Conservation (phyloP, 2,797 vertebrate genomes). For the Alfaro cultratus region DNA sequence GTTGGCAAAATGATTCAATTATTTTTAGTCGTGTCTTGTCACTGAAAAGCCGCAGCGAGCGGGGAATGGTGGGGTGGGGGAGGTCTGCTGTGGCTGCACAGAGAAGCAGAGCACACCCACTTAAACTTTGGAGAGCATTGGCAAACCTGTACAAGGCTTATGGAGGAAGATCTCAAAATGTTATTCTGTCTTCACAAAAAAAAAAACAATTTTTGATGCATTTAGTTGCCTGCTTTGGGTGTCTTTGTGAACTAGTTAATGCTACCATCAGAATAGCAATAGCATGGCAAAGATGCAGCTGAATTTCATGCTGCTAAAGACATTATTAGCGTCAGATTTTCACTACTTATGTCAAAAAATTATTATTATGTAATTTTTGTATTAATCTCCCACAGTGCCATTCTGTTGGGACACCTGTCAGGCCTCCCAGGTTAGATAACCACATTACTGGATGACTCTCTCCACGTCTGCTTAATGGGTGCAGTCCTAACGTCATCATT, state of each 20-base stretch:
- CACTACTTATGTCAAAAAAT: background rate
- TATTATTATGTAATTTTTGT: background rate
- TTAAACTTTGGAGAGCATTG: background rate
- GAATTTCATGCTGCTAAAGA: background rate
- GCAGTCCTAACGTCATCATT: slow-evolving; percentile 19
- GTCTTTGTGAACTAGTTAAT: background rate
- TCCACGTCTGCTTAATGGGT: background rate
- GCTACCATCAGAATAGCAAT: background rate
- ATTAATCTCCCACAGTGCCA: background rate
- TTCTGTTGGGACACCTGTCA: background rate
- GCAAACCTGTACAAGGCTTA: background rate
- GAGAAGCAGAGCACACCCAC: background rate
- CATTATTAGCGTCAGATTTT: background rate
- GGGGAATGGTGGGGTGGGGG: background rate
- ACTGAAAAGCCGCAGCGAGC: background rate
- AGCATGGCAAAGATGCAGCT: background rate
- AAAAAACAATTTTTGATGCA: background rate
- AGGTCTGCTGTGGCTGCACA: slow-evolving; percentile 2
- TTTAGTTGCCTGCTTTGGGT: background rate
- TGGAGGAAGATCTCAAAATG: background rate
- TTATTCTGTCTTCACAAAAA: background rate
- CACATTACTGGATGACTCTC: background rate
- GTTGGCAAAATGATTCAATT: slow-evolving; percentile 1
- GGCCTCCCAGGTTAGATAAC: background rate
- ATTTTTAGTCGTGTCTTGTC: background rate